These are phyloP conservation scores for Cremastobaeus sp. DNA, from an alignment of 2,888 invertebrate species.

Conservation along the genomic window DNA sequence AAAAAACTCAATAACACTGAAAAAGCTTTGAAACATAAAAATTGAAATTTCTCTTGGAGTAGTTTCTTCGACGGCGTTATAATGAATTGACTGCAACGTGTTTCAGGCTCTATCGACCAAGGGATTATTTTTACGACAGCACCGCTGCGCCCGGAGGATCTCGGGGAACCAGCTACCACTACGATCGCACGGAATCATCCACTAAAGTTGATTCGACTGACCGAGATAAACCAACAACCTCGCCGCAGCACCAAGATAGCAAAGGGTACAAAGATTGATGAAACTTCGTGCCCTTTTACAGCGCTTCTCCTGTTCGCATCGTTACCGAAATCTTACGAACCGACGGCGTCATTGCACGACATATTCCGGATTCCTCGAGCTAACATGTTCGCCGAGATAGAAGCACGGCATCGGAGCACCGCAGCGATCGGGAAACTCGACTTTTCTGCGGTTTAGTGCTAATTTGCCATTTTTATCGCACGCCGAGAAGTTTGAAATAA, in stretches of 20 bases:
- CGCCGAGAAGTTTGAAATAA: background rate
- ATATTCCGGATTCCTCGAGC: slow-evolving; percentile 6
- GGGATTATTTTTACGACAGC: slow-evolving; percentile 74
- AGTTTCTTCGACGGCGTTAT: slow-evolving; percentile 2
- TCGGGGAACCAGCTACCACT: slow-evolving; percentile 70
- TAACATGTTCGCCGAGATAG: background rate
- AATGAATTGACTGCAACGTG: slow-evolving; percentile 30
- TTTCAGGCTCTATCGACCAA: slow-evolving; percentile 71
- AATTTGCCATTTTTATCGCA: background rate
- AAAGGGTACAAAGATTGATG: slow-evolving; percentile 71
- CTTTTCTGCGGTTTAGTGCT: background rate
- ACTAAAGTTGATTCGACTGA: slow-evolving; percentile 69
- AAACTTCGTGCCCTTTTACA: slow-evolving; percentile 25
- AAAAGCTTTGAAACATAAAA: background rate
- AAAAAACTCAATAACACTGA: no score
- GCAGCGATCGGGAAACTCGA: background rate
- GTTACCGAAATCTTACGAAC: slow-evolving; percentile 20
- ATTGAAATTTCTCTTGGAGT: background rate
- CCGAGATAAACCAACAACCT: slow-evolving; percentile 71
- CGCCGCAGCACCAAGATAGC: slow-evolving; percentile 71
- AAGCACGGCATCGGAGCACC: background rate
- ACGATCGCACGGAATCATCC: slow-evolving; percentile 72
- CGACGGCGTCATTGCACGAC: background rate
- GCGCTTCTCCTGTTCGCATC: slow-evolving; percentile 23
- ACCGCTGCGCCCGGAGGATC: slow-evolving; percentile 71